These are phyloP conservation scores for Semotilus atromaculatus DNA, from an alignment of 2,797 vertebrate species.

Conservation along the genomic window DNA sequence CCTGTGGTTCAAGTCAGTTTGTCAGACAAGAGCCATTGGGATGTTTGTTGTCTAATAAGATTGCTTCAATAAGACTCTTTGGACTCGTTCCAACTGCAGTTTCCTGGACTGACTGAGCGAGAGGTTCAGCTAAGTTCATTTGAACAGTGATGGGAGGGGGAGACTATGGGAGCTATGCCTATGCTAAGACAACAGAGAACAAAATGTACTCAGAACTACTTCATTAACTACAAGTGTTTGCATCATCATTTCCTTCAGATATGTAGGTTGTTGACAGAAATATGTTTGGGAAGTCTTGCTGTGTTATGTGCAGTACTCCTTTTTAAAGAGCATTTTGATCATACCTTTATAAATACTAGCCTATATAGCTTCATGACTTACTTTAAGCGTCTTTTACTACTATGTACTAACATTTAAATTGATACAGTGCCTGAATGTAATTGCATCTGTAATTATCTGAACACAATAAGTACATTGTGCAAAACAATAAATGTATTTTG, in stretches of 20 bases:
- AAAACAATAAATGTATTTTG: background rate
- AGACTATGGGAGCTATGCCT: background rate
- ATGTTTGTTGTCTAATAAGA: background rate
- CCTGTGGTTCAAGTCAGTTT: background rate
- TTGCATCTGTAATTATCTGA: background rate
- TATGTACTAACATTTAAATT: background rate
- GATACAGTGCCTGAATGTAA: background rate
- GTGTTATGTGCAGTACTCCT: background rate
- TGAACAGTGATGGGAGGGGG: constrained; percentile 13
- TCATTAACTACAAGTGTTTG: background rate
- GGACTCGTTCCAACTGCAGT: background rate
- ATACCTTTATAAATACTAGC: background rate
- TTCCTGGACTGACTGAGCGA: background rate
- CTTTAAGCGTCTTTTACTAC: background rate
- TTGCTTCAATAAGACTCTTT: background rate
- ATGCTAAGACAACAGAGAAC: constrained; percentile 22
- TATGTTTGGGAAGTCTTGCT: background rate
- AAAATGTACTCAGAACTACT: constrained; percentile 31
- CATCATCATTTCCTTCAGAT: background rate
- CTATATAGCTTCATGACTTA: background rate
- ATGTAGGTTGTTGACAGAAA: background rate
- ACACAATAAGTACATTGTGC: background rate
- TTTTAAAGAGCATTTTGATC: background rate
- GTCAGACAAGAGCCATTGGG: background rate
- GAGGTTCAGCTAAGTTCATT: constrained; percentile 25